Evolutionary conservation across 2,888 invertebrate genomes (phyloP).

Genomic region (Diplolepis rosae): DNA sequence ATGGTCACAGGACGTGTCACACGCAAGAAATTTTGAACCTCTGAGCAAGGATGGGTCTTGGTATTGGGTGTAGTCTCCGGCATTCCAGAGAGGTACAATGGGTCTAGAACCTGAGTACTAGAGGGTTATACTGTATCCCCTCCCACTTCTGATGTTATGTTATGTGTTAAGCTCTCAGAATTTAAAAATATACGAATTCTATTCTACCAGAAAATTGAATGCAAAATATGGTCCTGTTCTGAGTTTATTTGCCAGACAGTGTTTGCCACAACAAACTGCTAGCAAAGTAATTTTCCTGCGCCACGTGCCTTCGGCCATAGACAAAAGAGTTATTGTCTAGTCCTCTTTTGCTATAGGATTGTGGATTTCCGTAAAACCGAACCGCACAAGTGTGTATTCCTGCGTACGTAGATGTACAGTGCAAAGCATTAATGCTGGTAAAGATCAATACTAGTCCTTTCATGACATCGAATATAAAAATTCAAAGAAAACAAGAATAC

Average conservation of each 20-base stretch:
- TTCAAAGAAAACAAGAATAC: not conserved
- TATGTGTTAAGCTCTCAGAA: too few species aligned
- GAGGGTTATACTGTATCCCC: too few species aligned
- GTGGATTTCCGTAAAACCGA: constrained; percentile 40
- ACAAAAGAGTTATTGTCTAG: constrained; percentile 67
- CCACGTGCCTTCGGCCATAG: constrained; percentile 61
- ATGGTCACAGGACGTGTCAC: too few species aligned
- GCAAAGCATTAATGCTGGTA: constrained; percentile 34
- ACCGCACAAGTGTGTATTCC: constrained; percentile 37
- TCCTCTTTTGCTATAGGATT: constrained; percentile 47
- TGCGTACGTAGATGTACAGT: constrained; percentile 26
- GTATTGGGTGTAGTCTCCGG: too few species aligned
- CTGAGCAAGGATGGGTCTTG: too few species aligned
- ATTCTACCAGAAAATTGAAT: too few species aligned
- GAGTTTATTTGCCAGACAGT: constrained; percentile 55
- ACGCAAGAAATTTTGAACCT: too few species aligned
- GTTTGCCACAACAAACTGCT: constrained; percentile 59
- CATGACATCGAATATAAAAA: constrained; percentile 27
- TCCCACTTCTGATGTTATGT: too few species aligned
- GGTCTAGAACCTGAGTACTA: too few species aligned
- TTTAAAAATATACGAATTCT: too few species aligned
- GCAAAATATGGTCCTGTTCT: constrained; percentile 43
- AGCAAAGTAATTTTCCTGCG: constrained; percentile 60
- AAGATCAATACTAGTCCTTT: not conserved
- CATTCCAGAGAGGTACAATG: too few species aligned